Evolutionary conservation across 2,113 vertebrate genomes (phyloP).

Genomic region (Smithornis capensis): DNA sequence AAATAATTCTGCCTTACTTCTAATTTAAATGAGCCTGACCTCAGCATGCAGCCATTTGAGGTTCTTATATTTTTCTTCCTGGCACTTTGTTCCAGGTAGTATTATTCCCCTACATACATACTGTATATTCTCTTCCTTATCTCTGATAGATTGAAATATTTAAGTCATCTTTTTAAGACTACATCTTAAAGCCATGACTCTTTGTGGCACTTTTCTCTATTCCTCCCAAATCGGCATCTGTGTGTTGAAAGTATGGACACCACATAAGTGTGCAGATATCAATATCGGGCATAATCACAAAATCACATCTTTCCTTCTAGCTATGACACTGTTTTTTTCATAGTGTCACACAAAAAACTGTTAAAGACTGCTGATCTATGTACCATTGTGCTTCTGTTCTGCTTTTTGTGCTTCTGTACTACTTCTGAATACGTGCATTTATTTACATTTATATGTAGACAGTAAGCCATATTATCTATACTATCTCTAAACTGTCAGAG

Average conservation of each 20-base stretch:
- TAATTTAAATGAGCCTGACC: slow-evolving; percentile 28
- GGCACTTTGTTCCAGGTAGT: not conserved
- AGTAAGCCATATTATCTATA: not conserved
- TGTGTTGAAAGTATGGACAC: not conserved
- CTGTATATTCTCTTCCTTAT: not conserved
- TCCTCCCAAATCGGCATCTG: not conserved
- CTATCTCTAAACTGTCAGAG: not conserved
- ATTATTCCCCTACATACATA: not conserved
- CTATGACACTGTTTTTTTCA: not conserved
- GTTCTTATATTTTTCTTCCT: not conserved
- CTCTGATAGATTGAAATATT: not conserved
- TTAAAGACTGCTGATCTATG: not conserved
- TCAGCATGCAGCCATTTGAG: slow-evolving; percentile 8
- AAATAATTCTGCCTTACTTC: slow-evolving; percentile 10
- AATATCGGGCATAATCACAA: not conserved
- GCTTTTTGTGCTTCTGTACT: not conserved
- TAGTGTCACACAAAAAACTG: not conserved
- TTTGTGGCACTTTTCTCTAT: not conserved
- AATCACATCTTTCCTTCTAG: not conserved
- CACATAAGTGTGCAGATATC: not conserved
- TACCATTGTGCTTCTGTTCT: not conserved
- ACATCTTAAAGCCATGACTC: not conserved
- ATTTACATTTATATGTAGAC: not conserved
- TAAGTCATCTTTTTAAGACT: not conserved
- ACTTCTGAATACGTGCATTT: not conserved